Evolutionary conservation across 1,140 invertebrate genomes (phyloP), one percentile per base, ranked within the genome.

Genomic region (Hesperophylax magnus): DNA sequence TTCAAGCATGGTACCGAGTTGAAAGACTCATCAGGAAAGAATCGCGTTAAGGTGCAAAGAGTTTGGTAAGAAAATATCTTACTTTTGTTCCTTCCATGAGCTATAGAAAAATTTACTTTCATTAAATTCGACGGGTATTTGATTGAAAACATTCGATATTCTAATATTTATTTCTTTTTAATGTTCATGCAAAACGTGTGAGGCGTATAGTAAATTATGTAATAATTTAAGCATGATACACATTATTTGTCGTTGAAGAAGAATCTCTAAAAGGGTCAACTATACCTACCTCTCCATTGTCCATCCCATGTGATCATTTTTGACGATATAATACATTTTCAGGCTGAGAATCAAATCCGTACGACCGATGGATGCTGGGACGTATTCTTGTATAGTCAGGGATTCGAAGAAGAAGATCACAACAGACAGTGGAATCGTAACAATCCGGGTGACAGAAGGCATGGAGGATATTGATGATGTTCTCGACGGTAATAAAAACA

Each of bases 341-440:
- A 90, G 89, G 87, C 86, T 90, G 81, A 86, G 86, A 84, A 88
- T 90, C 85, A 88, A 87, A 85, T 83, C 85, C 47, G 87, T 90
- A 53, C 84, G 86, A 74, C 80, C 84, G 0, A 85, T 86, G 79
- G 88, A 89, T 74, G 87, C 87, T 17, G 89, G 88, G 24, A 85
- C 87, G n/a, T 90, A 89, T 81, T 84, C 86, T 2, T 90, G 89
- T 81, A 84, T 85, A 47, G 47, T 80, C 7, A 58, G 52, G 61
- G 85, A 86, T 77, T 85, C 85, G 20, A 86, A 87, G 81, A 86
- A 87, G 27, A 84, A 76, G 3, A 54, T 84, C 39, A 79, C 78
- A 34, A 87, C 84, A 56, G 85, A 87, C 77, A 85, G 87, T 81
- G 86, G 85, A 58, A 85, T 88, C 34, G 86, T 85, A 31, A 87